A percentile compares a stretch with the other conserved stretches of the same genome.
Evolutionary conservation across 2,113 vertebrate species (phyloP).

Genomic region (Notothenia rossii): DNA sequence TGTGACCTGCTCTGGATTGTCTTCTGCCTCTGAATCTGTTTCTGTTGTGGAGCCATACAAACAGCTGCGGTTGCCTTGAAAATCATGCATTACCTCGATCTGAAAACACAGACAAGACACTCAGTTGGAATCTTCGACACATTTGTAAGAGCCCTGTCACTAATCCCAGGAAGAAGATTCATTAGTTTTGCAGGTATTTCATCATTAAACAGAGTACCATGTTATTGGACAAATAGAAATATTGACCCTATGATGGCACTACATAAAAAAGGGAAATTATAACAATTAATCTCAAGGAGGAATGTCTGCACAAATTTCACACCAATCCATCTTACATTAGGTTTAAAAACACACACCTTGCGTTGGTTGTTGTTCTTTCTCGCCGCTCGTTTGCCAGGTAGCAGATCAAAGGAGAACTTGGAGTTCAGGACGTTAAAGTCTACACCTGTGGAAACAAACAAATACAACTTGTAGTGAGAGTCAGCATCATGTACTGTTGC

Average conservation of each 20-base stretch:
- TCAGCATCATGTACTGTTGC: too few relatives aligned
- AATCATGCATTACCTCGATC: slow-evolving; percentile 94
- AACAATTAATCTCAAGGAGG: not conserved
- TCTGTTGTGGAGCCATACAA: slow-evolving; percentile 66
- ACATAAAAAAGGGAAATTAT: not conserved
- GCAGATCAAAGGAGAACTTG: slow-evolving; percentile 93
- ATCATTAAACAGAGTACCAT: not conserved
- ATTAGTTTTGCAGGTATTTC: not conserved
- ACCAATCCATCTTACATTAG: not conserved
- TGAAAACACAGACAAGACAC: slow-evolving; percentile 66
- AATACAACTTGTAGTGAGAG: not conserved
- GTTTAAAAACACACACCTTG: slow-evolving; percentile 83
- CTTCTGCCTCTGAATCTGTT: slow-evolving; percentile 87
- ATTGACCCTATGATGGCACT: not conserved
- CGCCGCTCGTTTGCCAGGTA: slow-evolving; percentile 90
- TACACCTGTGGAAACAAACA: slow-evolving; percentile 79
- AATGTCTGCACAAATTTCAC: not conserved
- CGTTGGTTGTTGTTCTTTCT: slow-evolving; percentile 87
- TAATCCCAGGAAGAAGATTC: not conserved
- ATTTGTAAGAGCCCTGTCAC: not conserved
- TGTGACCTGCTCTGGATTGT: slow-evolving; percentile 89
- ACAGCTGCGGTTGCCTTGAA: slow-evolving; percentile 88
- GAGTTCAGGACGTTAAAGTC: slow-evolving; percentile 90
- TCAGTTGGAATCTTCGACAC: not conserved
- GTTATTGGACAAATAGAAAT: not conserved